Percentiles rank a stretch among this genome's conserved stretches.
Conservation (phyloP, 1,140 invertebrate genomes). For the Trypoxylus dichotomus region DNA sequence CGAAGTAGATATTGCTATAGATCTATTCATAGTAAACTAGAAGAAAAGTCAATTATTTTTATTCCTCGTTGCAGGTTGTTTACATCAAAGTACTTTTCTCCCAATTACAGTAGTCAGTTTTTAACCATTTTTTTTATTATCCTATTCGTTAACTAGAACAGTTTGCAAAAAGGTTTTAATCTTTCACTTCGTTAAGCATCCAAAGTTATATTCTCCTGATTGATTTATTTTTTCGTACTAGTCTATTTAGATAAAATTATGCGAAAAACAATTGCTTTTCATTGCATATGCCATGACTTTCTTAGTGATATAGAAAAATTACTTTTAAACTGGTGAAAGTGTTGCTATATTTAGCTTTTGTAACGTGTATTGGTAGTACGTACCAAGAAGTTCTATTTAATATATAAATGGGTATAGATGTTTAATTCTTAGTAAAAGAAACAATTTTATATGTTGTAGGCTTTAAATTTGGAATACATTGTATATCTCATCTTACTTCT, state of each 20-base stretch:
- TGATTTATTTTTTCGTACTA: neutral
- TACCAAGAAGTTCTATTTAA: no score
- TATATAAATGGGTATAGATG: no score
- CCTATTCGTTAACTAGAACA: neutral
- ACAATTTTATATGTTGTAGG: no score
- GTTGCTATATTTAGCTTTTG: neutral
- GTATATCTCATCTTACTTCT: no score
- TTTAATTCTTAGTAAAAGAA: no score
- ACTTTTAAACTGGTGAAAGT: slow-evolving; percentile 3
- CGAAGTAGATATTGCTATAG: no score
- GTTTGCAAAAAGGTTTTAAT: neutral
- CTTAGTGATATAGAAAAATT: neutral
- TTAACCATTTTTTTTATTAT: neutral
- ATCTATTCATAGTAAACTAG: no score
- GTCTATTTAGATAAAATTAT: neutral
- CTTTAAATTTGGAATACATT: no score
- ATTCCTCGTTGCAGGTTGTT: neutral
- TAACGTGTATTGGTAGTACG: neutral
- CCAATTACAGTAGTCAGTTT: neutral
- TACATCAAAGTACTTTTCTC: neutral
- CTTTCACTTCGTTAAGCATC: neutral
- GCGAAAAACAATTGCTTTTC: slow-evolving; percentile 6
- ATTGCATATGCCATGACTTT: neutral
- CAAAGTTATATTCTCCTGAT: neutral
- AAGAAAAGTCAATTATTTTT: no score